Evolutionary conservation across 2,113 vertebrate genomes (phyloP).

Genomic region (Harpagus bidentatus): DNA sequence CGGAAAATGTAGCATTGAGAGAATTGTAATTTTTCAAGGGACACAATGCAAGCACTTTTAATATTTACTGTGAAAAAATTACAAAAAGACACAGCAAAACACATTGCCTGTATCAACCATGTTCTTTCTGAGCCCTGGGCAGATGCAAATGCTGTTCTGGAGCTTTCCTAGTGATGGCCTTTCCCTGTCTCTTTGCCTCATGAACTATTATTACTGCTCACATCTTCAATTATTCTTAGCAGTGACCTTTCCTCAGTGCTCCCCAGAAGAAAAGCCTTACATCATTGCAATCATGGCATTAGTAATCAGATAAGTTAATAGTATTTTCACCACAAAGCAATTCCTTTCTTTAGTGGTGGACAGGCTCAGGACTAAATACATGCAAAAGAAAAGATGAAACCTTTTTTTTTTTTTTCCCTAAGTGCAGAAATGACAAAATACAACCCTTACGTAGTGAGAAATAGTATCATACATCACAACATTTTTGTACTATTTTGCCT

Average conservation of each 20-base stretch:
- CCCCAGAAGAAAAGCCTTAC: not conserved
- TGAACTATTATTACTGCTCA: not conserved
- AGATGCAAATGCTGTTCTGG: not conserved
- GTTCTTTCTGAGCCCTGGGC: not conserved
- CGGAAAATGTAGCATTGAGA: not conserved
- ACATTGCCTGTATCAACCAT: not conserved
- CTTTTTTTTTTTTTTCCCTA: fast-evolving
- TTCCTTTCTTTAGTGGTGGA: not conserved
- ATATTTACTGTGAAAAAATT: not conserved
- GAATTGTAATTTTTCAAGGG: not conserved
- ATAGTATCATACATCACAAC: not conserved
- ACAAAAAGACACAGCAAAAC: not conserved
- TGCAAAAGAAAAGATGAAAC: not conserved
- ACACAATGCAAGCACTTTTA: not conserved
- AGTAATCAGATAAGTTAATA: not conserved
- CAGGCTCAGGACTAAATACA: not conserved
- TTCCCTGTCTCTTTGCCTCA: not conserved
- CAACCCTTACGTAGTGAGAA: not conserved
- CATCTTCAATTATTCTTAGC: slow-evolving; percentile 7
- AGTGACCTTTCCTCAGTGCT: slow-evolving; percentile 8
- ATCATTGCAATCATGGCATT: not conserved
- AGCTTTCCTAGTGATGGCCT: not conserved
- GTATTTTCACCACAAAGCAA: not conserved
- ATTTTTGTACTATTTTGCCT: not conserved
- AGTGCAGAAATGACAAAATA: not conserved